phyloP scores from a whole-genome alignment of 2,888 invertebrate genomes.

The Catocala nupta region DNA sequence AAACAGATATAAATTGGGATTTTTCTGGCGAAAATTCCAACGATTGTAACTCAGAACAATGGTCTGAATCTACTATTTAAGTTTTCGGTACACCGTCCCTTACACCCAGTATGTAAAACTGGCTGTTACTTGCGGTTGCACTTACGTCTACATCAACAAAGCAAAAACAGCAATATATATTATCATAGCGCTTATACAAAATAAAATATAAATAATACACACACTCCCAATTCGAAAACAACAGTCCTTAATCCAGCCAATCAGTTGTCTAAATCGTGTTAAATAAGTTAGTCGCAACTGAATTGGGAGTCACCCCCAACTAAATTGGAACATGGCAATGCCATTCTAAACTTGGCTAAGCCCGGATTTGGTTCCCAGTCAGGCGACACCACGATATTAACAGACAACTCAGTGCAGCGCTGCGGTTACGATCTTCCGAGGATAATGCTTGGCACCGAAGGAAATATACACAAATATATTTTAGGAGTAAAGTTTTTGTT shows the following conservation, averaged over 20 bases:
- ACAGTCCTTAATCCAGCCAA: conserved; percentile 41
- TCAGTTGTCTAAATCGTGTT: conserved; percentile 40
- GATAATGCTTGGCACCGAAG: not conserved
- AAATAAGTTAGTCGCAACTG: conserved; percentile 39
- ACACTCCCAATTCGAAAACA: conserved; percentile 17
- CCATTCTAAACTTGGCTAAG: conserved; percentile 56
- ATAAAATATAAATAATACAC: not conserved
- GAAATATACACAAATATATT: not conserved
- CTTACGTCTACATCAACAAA: no score
- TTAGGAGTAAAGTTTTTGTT: not conserved
- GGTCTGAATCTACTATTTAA: no score
- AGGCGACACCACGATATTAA: conserved; percentile 33
- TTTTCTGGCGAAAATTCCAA: no score
- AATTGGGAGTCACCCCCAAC: conserved; percentile 25
- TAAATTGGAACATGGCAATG: conserved; percentile 48
- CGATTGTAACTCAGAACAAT: no score
- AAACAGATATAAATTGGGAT: no score
- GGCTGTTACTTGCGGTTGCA: no score
- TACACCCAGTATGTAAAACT: no score
- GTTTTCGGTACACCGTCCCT: no score
- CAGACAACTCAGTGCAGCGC: conserved; percentile 27
- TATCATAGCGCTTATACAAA: no score
- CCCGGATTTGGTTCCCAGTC: conserved; percentile 43
- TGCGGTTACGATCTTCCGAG: not conserved
- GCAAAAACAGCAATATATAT: no score